Percentiles rank a stretch among this genome's conserved stretches.
Conservation (phyloP, 2,113 vertebrate species). For the Ardeotis arabs region DNA sequence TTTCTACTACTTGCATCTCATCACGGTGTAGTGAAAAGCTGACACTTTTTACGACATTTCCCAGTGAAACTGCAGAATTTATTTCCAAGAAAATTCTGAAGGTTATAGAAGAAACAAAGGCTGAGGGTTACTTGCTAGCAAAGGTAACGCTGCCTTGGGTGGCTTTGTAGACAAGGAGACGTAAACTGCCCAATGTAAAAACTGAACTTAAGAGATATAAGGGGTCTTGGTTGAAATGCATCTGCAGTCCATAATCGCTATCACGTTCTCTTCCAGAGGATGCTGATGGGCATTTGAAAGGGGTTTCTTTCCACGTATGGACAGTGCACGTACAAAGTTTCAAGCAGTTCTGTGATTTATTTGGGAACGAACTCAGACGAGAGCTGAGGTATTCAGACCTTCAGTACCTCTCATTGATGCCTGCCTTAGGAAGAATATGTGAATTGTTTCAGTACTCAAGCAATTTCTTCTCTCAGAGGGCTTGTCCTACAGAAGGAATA, state of each 20-base stretch:
- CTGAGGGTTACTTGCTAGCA: not conserved
- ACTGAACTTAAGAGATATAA: not conserved
- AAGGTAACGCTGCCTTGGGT: not conserved
- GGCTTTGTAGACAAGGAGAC: not conserved
- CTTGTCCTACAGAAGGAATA: not conserved
- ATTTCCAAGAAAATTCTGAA: not conserved
- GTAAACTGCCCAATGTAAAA: not conserved
- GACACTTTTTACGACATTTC: not conserved
- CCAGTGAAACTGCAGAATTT: not conserved
- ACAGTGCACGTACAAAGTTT: not conserved
- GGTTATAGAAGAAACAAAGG: not conserved
- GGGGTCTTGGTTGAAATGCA: not conserved
- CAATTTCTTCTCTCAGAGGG: not conserved
- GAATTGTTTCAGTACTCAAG: not conserved
- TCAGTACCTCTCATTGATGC: not conserved
- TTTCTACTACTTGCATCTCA: not conserved
- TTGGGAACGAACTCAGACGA: not conserved
- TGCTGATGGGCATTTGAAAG: no score
- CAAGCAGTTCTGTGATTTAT: not conserved
- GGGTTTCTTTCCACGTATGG: not conserved
- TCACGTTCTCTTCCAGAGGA: not conserved
- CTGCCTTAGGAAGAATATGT: not conserved
- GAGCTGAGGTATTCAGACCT: not conserved
- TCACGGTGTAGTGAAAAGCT: not conserved
- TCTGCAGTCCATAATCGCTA: accelerated